These are phyloP conservation scores for human (Homo sapiens) DNA, from an alignment of 2,113 vertebrate species.

Conservation along the genomic window DNA sequence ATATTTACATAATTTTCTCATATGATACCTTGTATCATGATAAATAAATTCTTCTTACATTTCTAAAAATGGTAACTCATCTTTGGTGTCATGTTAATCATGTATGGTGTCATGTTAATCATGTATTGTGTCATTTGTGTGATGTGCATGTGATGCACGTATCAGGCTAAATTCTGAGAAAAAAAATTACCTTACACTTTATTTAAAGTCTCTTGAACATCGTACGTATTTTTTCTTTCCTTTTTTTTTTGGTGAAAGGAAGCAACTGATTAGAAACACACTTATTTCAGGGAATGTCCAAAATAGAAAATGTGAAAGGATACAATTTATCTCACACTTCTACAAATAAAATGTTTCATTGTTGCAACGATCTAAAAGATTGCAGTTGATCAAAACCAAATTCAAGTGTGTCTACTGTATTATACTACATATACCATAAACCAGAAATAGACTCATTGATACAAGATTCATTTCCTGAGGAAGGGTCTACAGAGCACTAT, in stretches of 20 bases:
- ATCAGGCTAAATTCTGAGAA: not conserved
- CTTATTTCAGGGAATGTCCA: not conserved
- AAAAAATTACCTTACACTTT: not conserved
- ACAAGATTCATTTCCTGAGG: not conserved
- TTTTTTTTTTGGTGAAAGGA: not conserved
- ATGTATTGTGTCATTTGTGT: not conserved
- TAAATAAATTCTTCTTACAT: not conserved
- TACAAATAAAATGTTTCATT: not conserved
- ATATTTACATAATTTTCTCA: not conserved
- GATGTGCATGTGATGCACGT: accelerated
- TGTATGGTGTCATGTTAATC: not conserved
- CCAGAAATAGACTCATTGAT: not conserved
- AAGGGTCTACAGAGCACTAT: not conserved
- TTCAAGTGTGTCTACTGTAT: not conserved
- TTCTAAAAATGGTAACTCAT: not conserved
- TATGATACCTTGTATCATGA: not conserved
- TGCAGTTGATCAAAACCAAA: not conserved
- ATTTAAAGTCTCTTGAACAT: not conserved
- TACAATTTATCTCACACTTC: not conserved
- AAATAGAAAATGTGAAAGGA: not conserved
- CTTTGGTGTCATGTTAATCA: not conserved
- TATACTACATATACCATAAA: not conserved
- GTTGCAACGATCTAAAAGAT: not conserved
- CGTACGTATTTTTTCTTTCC: not conserved
- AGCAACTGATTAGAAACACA: not conserved